Evolutionary conservation across 1,140 invertebrate species (phyloP), one percentile per base, ranked within the genome.

Genomic region (Pissodes strobi): DNA sequence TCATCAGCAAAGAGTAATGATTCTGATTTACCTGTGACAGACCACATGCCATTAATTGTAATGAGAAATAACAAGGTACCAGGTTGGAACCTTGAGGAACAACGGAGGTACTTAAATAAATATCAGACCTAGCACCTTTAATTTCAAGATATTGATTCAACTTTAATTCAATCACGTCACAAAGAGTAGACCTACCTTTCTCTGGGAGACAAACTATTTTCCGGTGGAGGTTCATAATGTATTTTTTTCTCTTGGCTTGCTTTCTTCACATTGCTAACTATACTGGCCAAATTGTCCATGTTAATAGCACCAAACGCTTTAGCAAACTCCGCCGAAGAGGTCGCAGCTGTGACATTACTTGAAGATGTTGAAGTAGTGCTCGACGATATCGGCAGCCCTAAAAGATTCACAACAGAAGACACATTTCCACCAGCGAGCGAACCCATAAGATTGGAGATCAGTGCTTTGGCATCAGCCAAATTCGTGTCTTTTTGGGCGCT

Each of bases 391-490:
- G 61, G 39, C 17, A 70, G 37, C 51, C 67, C 67, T 27, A 66
- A 45, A 13, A 66, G 17, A 38, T 70, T 61, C 12, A 62, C 46
- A 48, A 12, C 27, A 1, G 49, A 23, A 39, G 55, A 18, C 23
- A 10, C 53, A 9, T 41, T 12, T 9, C 60, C 65, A 15, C 19
- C n/a, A 30, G 51, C 23, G 0, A 56, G 21, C 5, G 61, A 48
- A 23, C 82, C 82, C 85, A 87, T 87, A 5, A 87, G 79, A 66
- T 85, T 86, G 1, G 85, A 85, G 67, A 87, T 87, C 0, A 86
- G 71, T 41, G 80, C 80, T 68, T 87, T 86, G 0, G 85, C 68
- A 39, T 85, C 83, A 1, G 79, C 78, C 55, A 82, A 81, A 68
- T 82, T 80, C 3, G 55, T 23, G 1, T 64, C 72, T 79, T 79